A percentile compares a stretch with the other conserved stretches of the same genome.
Conservation (phyloP, 2,113 vertebrate genomes). For the Nothobranchius furzeri region DNA sequence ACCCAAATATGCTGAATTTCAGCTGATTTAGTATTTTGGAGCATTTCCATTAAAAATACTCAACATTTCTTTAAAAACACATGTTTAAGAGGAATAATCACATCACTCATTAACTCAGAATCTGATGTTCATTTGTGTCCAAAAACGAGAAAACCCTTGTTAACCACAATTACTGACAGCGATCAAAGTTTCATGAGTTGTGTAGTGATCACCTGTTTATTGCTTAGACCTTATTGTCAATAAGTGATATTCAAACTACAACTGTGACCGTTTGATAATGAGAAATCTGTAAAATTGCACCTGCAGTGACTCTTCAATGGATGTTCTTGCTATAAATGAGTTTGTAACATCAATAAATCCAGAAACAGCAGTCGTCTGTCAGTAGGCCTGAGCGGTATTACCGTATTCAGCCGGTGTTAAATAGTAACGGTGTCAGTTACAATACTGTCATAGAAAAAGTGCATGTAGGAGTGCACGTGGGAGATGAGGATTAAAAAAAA, state of each 20-base stretch:
- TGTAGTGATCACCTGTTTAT: neutral
- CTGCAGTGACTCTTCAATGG: neutral
- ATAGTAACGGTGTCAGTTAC: no score
- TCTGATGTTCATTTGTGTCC: conserved; percentile 6
- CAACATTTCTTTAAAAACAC: no score
- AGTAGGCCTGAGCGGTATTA: no score
- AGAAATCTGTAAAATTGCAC: neutral
- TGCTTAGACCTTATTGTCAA: conserved; percentile 12
- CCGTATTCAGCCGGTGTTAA: no score
- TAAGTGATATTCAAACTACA: neutral
- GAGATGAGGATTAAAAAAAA: no score
- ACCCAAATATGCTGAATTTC: no score
- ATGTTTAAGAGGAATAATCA: no score
- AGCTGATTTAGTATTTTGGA: no score
- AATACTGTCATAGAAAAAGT: no score
- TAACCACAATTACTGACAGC: neutral
- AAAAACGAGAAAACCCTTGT: conserved; percentile 1
- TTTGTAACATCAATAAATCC: neutral
- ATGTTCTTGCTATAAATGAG: neutral
- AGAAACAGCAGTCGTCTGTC: neutral
- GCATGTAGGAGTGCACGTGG: no score
- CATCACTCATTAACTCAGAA: no score
- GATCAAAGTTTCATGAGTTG: neutral
- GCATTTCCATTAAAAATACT: no score
- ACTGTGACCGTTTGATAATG: neutral